Evolutionary conservation across 2,888 invertebrate species (phyloP), one percentile per base, ranked within the genome.

Genomic region (Cristatella mucedo): DNA sequence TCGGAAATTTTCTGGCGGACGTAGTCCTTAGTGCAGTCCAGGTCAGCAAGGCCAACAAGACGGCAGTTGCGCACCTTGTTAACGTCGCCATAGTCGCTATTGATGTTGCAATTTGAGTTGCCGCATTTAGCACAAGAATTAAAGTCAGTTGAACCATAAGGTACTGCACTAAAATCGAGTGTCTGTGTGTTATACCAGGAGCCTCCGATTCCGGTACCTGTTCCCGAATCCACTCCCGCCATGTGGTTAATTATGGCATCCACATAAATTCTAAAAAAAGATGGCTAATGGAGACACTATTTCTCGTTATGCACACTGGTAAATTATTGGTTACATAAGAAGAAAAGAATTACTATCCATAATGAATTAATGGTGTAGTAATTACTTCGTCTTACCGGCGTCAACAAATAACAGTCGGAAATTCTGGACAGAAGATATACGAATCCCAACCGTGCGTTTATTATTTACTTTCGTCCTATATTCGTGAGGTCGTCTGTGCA

Each of bases 161-260:
- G 64, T 4, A 66, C 65, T 1, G 55, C 63, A 3, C 65, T 61
- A 48, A 61, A 67, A 4, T 46, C n/a, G 20, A 9, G n/a, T 4
- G 20, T 22, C 26, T 38, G 33, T 9, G 33, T 24, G 33, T 60
- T 56, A 41, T 53, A 66, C 32, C 45, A 42, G 43, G 47, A 44
- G 21, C 77, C 75, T 3, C 71, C 78, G 1, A 77, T 77, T 1
- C 80, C 81, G 2, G 54, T 38, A 48, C 53, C 47, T 51, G 50
- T 33, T 0, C 68, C 68, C 7, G 22, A 38, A 4, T 67, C 57
- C 39, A 70, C 64, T 1, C 70, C 75, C 0, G 78, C 74, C 85
- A 86, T 85, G 62, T 87, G 85, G 63, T 86, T 86, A 44, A 84
- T 70, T 15, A 86, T 73, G 1, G 75, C 73, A 54, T 82, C 82